These are phyloP conservation scores for Eclectus roratus DNA, from an alignment of 2,113 vertebrate species.

Conservation along the genomic window DNA sequence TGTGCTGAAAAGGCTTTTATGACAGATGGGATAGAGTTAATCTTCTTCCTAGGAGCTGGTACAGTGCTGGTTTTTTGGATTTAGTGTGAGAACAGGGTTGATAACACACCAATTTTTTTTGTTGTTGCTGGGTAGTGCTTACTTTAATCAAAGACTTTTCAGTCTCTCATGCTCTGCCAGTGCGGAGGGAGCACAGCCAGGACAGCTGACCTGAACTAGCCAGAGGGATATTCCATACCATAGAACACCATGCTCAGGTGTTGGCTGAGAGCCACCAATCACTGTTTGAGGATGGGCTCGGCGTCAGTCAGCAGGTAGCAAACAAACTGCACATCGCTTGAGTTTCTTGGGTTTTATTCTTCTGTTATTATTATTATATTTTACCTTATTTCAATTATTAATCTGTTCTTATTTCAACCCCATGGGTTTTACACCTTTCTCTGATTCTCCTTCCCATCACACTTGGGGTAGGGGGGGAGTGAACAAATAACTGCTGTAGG, in stretches of 20 bases:
- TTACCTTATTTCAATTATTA: not conserved
- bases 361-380: not conserved
- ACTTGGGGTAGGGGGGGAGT: not conserved
- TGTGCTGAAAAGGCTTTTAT: not conserved
- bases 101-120: not conserved
- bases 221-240: not conserved
- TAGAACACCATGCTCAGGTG: not conserved
- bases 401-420: not conserved
- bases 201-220: not conserved
- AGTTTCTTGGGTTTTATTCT: not conserved
- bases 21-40: not conserved
- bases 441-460: not conserved
- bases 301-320: not conserved
- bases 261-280: not conserved
- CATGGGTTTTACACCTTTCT: not conserved
- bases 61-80: not conserved
- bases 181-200: not conserved
- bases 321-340: not conserved
- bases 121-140: not conserved
- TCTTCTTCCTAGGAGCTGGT: not conserved
- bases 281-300: not conserved
- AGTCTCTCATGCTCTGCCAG: not conserved
- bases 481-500: not conserved
- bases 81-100: not conserved
- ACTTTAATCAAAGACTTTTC: not conserved